Conservation (phyloP, 1,140 invertebrate species). For the Araneus ventricosus region DNA sequence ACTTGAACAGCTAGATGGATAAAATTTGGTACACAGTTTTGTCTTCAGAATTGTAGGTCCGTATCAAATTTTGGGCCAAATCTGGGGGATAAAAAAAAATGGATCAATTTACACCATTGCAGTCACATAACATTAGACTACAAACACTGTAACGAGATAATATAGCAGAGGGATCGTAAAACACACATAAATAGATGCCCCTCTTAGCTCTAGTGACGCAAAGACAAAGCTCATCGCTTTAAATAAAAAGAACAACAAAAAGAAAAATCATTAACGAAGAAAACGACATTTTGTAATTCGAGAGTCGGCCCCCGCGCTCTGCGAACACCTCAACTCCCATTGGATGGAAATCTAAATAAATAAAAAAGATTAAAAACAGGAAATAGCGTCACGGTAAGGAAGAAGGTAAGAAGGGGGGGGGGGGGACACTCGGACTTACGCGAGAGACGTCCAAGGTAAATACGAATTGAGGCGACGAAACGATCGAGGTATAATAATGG, state of each 20-base stretch:
- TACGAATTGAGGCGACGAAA: conserved; percentile 12
- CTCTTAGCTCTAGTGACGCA: neutral
- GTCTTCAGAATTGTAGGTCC: too few species aligned
- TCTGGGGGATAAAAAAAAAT: too few species aligned
- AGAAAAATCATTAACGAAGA: neutral
- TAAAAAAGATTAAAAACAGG: conserved; percentile 25
- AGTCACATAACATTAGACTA: neutral
- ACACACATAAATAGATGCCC: neutral
- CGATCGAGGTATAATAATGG: neutral
- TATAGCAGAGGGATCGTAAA: neutral
- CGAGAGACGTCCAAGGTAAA: neutral
- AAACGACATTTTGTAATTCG: conserved; percentile 11
- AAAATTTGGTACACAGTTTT: too few species aligned
- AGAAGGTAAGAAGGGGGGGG: neutral
- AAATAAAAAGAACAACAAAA: neutral
- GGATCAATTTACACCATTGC: neutral
- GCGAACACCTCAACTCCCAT: conserved; percentile 4
- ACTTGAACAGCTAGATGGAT: too few species aligned
- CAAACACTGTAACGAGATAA: neutral
- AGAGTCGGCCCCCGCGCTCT: conserved; percentile 19
- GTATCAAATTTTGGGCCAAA: too few species aligned
- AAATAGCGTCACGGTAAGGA: conserved; percentile 57
- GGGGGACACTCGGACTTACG: neutral
- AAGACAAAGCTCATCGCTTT: neutral
- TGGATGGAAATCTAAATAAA: neutral